Evolutionary conservation across 2,113 vertebrate genomes (phyloP).

Genomic region (Pachyramphus minor): DNA sequence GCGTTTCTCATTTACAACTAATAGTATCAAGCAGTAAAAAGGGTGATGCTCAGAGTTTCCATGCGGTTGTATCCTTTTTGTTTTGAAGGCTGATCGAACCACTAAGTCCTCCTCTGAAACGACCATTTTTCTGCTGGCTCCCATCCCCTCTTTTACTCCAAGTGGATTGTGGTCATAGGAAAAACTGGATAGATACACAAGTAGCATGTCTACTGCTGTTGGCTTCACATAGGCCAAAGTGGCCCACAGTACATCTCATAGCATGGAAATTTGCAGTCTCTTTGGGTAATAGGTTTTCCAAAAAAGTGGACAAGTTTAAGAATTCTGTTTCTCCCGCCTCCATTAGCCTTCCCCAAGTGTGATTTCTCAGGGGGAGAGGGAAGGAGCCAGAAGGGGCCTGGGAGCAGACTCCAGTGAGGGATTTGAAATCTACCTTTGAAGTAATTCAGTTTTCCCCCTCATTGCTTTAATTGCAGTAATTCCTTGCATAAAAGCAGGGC

Average conservation of each 20-base stretch:
- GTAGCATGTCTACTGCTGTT: not conserved
- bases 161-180: not conserved
- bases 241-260: not conserved
- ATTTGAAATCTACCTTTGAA: not conserved
- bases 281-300: not conserved
- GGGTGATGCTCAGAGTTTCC: not conserved
- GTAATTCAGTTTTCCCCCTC: not conserved
- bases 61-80: not conserved
- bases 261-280: not conserved
- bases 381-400: not conserved
- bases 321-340: not conserved
- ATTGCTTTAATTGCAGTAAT: fast-evolving
- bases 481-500: not conserved
- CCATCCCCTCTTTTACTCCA: not conserved
- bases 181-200: not conserved
- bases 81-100: not conserved
- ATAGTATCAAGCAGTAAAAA: not conserved
- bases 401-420: not conserved
- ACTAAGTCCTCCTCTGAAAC: not conserved
- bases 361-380: not conserved
- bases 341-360: fast-evolving
- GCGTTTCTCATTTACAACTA: not conserved
- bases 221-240: not conserved
- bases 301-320: not conserved
- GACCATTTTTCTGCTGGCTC: not conserved